Conservation (phyloP, 2,888 invertebrate genomes). For the Fabriciana adippe region DNA sequence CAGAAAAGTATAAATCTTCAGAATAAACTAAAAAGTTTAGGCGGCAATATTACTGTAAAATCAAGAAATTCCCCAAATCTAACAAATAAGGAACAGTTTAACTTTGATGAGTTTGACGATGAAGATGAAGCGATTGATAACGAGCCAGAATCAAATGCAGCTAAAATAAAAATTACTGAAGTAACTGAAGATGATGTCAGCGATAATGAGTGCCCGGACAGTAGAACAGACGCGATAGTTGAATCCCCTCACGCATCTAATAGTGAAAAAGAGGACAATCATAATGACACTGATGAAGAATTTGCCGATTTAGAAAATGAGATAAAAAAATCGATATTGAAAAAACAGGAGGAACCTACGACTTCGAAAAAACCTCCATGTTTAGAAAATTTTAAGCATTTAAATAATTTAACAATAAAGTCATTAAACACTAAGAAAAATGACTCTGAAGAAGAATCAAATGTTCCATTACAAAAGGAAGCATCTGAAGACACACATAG, state of each 20-base stretch:
- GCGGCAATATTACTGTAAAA: slow-evolving; percentile 67
- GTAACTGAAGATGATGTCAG: slow-evolving; percentile 51
- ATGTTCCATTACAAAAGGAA: slow-evolving; percentile 23
- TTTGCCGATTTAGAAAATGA: slow-evolving; percentile 53
- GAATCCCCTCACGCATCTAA: slow-evolving; percentile 58
- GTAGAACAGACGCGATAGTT: slow-evolving; percentile 49
- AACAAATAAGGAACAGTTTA: slow-evolving; percentile 38
- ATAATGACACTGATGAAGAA: slow-evolving; percentile 48
- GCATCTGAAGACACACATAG: slow-evolving; percentile 48
- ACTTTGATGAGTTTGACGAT: slow-evolving; percentile 38
- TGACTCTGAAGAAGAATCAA: slow-evolving; percentile 28
- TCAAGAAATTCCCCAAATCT: slow-evolving; percentile 54
- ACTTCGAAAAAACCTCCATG: slow-evolving; percentile 39
- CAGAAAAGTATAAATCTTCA: slow-evolving; percentile 50
- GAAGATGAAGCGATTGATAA: slow-evolving; percentile 39
- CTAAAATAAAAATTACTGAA: slow-evolving; percentile 65
- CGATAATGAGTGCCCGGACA: slow-evolving; percentile 49
- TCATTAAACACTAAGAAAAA: slow-evolving; percentile 44
- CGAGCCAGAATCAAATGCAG: slow-evolving; percentile 51
- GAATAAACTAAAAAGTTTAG: slow-evolving; percentile 61
- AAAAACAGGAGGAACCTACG: slow-evolving; percentile 41
- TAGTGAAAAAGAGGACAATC: slow-evolving; percentile 52
- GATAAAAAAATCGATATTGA: slow-evolving; percentile 47
- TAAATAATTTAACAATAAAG: slow-evolving; percentile 55
- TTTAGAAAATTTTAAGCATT: slow-evolving; percentile 55